Percentiles rank a stretch among this genome's conserved stretches.
phyloP scores from a whole-genome alignment of 2,797 vertebrate genomes.

The Bradypus variegatus region DNA sequence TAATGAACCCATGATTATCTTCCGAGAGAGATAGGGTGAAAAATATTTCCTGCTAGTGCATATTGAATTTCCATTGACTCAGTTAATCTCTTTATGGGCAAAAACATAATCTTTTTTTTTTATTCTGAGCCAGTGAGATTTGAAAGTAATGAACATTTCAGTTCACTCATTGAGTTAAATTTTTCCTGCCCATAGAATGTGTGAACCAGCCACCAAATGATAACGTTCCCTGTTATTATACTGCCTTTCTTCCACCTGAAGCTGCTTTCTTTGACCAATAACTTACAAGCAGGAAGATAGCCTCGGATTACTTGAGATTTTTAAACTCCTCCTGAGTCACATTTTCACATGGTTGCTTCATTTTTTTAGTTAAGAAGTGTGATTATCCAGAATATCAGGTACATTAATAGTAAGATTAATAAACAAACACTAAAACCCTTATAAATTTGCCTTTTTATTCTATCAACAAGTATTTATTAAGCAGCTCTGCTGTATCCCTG shows the following conservation, averaged over 20 bases:
- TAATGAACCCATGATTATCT: conserved; percentile 7
- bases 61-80: neutral
- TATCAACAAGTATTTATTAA: neutral
- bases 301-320: neutral
- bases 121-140: neutral
- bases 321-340: neutral
- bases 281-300: neutral
- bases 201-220: conserved; percentile 9
- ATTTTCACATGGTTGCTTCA: neutral
- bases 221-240: neutral
- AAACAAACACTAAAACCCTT: neutral
- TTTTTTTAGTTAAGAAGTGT: neutral
- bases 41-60: neutral
- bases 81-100: neutral
- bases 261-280: neutral
- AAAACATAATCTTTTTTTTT: neutral
- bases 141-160: conserved; percentile 28
- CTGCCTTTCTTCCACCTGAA: neutral
- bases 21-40: neutral
- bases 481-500: neutral
- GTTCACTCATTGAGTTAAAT: neutral
- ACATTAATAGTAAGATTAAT: neutral
- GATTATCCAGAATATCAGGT: neutral
- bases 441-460: neutral
- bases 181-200: neutral